A percentile compares a stretch with the other conserved stretches of the same genome.
These are phyloP conservation scores for Salarias fasciatus DNA, from an alignment of 2,797 vertebrate genomes.

Conservation along the genomic window DNA sequence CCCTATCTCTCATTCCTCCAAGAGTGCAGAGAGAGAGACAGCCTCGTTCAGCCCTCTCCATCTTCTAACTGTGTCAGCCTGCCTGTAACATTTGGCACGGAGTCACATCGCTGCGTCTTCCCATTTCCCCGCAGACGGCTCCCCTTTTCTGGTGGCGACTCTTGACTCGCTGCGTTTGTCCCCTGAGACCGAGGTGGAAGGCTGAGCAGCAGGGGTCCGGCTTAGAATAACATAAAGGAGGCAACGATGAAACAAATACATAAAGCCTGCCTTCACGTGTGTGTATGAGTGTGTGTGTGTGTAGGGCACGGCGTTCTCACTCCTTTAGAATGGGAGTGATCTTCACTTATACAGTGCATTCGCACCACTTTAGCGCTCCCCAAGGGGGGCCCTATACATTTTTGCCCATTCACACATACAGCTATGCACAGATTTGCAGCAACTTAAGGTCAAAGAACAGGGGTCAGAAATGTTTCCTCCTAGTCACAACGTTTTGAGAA, in stretches of 20 bases:
- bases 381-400: no score
- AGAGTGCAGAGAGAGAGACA: slow-evolving; percentile 60
- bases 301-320: neutral
- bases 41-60: slow-evolving; percentile 70
- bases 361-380: no score
- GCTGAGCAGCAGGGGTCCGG: slow-evolving; percentile 15
- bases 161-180: slow-evolving; percentile 24
- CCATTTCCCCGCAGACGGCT: slow-evolving; percentile 55
- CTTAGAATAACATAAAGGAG: slow-evolving; percentile 1
- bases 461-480: no score
- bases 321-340: neutral
- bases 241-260: neutral
- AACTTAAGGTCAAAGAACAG: no score
- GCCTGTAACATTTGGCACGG: slow-evolving; percentile 79
- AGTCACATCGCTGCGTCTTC: slow-evolving; percentile 64
- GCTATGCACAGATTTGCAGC: no score
- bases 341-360: no score
- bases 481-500: no score
- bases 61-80: slow-evolving; percentile 79
- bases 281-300: no score
- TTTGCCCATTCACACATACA: no score
- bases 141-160: slow-evolving; percentile 55
- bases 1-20: slow-evolving; percentile 64
- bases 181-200: slow-evolving; percentile 39
- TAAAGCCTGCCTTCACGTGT: neutral